phyloP scores from a whole-genome alignment of 2,113 vertebrate species.

The Melanerpes formicivorus region DNA sequence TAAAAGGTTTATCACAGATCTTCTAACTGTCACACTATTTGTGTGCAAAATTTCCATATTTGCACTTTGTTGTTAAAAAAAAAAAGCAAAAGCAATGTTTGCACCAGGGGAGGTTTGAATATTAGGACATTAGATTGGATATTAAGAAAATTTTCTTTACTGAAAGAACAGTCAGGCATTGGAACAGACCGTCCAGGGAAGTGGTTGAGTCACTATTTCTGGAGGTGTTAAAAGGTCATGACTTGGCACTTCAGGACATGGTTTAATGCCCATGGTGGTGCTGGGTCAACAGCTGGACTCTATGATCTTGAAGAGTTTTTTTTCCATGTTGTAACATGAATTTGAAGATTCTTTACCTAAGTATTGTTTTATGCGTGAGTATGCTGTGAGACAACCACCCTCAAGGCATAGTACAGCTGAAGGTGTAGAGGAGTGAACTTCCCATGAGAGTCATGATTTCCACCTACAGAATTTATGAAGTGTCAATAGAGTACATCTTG shows the following conservation, averaged over 20 bases:
- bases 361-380: background rate
- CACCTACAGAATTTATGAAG: slow-evolving; percentile 44
- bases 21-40: background rate
- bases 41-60: background rate
- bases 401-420: background rate
- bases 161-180: no score
- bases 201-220: no score
- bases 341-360: background rate
- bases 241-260: no score
- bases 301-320: background rate
- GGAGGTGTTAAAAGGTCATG: no score
- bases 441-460: slow-evolving; percentile 35
- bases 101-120: no score
- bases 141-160: no score
- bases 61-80: background rate
- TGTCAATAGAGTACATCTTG: slow-evolving; percentile 42
- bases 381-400: slow-evolving; percentile 10
- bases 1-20: background rate
- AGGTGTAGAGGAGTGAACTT: slow-evolving; percentile 23
- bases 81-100: background rate
- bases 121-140: no score
- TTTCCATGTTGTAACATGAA: slow-evolving; percentile 59
- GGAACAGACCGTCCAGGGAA: no score
- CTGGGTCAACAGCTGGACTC: no score
- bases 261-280: no score